Conservation (phyloP, 1,140 invertebrate species). For the Plectrocnemia conspersa region DNA sequence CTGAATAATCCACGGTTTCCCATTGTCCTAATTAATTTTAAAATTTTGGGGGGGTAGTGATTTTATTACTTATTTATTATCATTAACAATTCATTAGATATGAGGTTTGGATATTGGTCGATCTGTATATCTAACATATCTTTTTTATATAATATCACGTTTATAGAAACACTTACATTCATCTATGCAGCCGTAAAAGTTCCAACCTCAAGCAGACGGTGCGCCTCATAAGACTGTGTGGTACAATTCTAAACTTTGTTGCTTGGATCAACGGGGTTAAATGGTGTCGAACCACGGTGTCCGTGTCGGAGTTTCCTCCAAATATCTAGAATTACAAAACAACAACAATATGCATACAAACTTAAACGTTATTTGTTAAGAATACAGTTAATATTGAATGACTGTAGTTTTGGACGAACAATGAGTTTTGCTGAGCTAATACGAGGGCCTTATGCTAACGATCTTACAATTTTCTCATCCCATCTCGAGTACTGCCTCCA, state of each 20-base stretch:
- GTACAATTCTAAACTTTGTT: constrained; percentile 60
- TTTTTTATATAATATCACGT: too few species aligned
- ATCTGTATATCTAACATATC: too few species aligned
- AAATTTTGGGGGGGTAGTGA: too few species aligned
- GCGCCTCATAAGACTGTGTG: constrained; percentile 62
- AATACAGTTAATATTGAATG: too few species aligned
- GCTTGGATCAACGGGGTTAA: constrained; percentile 64
- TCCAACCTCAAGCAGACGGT: constrained; percentile 70
- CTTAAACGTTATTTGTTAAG: too few species aligned
- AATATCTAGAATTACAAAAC: constrained; percentile 50
- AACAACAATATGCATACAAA: background rate
- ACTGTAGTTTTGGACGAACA: too few species aligned
- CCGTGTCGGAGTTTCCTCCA: constrained; percentile 64
- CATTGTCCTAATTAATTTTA: too few species aligned
- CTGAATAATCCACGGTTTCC: too few species aligned
- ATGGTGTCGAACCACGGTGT: constrained; percentile 58
- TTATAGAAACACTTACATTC: constrained; percentile 56
- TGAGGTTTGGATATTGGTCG: too few species aligned
- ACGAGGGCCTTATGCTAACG: background rate
- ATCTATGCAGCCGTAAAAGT: constrained; percentile 59
- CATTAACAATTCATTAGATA: too few species aligned
- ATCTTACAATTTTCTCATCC: constrained; percentile 57
- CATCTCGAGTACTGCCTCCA: constrained; percentile 64
- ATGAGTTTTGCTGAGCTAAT: too few species aligned
- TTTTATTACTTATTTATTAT: too few species aligned